Conservation (phyloP, 2,888 invertebrate species). For the Melanophora roralis region DNA sequence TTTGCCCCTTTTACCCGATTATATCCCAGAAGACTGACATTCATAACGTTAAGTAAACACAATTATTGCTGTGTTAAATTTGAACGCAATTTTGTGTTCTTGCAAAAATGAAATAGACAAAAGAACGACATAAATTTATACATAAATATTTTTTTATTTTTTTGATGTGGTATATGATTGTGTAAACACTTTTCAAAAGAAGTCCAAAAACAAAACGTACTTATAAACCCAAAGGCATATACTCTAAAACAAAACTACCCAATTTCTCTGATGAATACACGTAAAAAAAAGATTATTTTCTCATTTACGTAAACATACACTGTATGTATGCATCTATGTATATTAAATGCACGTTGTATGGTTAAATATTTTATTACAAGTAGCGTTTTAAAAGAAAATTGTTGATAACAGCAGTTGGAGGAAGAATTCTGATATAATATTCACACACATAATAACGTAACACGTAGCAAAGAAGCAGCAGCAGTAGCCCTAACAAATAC, state of each 20-base stretch:
- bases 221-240: conserved; percentile 32
- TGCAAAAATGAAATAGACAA: too few species aligned
- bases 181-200: conserved; percentile 46
- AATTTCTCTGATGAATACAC: conserved; percentile 9
- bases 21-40: conserved; percentile 46
- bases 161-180: conserved; percentile 39
- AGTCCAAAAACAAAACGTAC: neutral
- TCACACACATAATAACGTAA: neutral
- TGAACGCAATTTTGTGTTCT: neutral
- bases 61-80: conserved; percentile 53
- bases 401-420: conserved; percentile 1
- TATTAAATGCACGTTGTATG: too few species aligned
- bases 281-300: too few species aligned
- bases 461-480: neutral
- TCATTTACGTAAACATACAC: too few species aligned
- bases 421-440: conserved; percentile 27
- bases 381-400: neutral
- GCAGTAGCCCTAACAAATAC: neutral
- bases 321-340: too few species aligned
- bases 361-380: neutral
- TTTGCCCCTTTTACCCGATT: neutral
- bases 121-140: conserved; percentile 14
- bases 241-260: neutral
- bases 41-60: conserved; percentile 57
- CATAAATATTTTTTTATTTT: too few species aligned